Percentiles rank a stretch among this genome's conserved stretches.
These are phyloP conservation scores for Mamestra configurata DNA, from an alignment of 1,140 invertebrate genomes.

Conservation along the genomic window DNA sequence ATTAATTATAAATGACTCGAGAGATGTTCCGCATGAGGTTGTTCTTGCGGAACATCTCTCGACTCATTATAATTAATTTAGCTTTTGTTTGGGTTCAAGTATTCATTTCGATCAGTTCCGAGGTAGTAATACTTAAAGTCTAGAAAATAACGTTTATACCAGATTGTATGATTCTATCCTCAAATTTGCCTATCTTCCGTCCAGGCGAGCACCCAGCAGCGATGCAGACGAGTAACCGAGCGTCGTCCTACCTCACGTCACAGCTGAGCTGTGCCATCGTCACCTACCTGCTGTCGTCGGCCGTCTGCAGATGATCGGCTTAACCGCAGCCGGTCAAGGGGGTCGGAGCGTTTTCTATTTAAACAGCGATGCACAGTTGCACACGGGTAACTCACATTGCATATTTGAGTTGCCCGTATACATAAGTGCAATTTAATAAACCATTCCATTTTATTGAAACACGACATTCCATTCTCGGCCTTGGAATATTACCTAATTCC, in stretches of 20 bases:
- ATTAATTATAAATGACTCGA: too few species aligned
- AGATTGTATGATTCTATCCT: neutral
- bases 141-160: too few species aligned
- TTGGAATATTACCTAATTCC: neutral
- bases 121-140: too few species aligned
- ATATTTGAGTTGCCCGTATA: neutral
- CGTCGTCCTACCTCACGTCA: conserved; percentile 81
- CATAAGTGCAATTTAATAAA: neutral
- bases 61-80: too few species aligned
- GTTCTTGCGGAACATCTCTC: too few species aligned
- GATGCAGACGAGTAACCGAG: conserved; percentile 91
- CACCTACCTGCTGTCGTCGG: conserved; percentile 82
- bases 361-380: neutral
- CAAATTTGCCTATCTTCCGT: conserved; percentile 20
- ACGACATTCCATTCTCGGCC: neutral
- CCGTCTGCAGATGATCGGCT: conserved; percentile 84
- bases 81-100: too few species aligned
- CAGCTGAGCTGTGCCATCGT: conserved; percentile 80
- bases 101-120: too few species aligned
- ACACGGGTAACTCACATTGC: conserved; percentile 12
- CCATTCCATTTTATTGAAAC: conserved; percentile 11
- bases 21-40: too few species aligned
- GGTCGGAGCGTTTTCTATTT: conserved; percentile 44
- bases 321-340: conserved; percentile 35
- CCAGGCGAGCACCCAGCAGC: conserved; percentile 93